Evolutionary conservation across 53 echinoderm and acorn worm genomes (phyloP).

Genomic region (Temnopleurus reevesii): DNA sequence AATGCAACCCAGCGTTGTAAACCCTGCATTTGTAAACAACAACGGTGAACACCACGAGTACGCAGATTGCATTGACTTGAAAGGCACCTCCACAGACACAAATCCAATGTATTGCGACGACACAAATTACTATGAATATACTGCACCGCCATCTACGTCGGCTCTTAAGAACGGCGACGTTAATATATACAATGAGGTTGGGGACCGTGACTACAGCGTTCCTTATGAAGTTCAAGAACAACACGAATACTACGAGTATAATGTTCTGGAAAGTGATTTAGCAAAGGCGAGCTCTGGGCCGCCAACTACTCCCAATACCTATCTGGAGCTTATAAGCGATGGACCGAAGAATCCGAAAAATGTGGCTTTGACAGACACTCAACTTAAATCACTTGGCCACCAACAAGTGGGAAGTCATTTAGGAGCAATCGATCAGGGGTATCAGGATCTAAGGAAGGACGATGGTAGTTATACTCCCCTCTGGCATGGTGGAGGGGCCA

Average conservation of each 20-base stretch:
- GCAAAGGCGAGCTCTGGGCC: too few species aligned
- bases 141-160: neutral
- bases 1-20: neutral
- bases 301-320: too few species aligned
- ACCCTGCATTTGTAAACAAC: neutral
- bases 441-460: neutral
- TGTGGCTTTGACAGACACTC: too few species aligned
- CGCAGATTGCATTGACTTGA: neutral
- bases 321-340: too few species aligned
- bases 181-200: conserved; percentile 9
- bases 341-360: too few species aligned
- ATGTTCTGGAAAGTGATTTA: neutral
- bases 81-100: neutral
- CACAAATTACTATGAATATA: neutral
- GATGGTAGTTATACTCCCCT: neutral
- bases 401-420: too few species aligned
- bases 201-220: neutral
- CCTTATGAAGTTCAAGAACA: neutral
- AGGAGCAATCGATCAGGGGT: too few species aligned
- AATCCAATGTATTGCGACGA: neutral
- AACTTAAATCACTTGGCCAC: too few species aligned
- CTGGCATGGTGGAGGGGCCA: too few species aligned
- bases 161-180: neutral
- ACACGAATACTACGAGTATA: neutral
- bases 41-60: neutral